Conservation (phyloP, 2,797 vertebrate genomes). For the Euthynnus affinis region DNA sequence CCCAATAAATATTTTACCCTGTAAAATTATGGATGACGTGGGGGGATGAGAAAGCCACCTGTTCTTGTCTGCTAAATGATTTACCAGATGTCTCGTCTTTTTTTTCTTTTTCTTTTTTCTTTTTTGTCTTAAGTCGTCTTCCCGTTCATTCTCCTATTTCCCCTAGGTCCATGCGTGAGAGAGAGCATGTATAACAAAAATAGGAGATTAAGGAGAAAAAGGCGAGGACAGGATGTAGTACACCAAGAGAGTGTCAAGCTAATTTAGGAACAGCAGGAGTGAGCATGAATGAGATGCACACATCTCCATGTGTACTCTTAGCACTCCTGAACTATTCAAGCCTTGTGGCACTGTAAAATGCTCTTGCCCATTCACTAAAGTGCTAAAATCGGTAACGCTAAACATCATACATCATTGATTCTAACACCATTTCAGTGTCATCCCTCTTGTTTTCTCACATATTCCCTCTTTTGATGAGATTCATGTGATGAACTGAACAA, state of each 20-base stretch:
- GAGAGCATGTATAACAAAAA: slow-evolving; percentile 20
- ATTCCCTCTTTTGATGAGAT: neutral
- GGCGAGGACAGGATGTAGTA: slow-evolving; percentile 12
- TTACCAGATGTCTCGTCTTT: slow-evolving; percentile 65
- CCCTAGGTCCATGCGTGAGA: slow-evolving; percentile 6
- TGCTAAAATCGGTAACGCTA: neutral
- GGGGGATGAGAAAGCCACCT: slow-evolving; percentile 69
- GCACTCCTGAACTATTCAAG: slow-evolving; percentile 1
- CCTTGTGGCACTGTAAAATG: slow-evolving; percentile 14
- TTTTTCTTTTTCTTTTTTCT: slow-evolving; percentile 46
- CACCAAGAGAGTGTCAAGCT: slow-evolving; percentile 4
- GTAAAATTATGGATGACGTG: slow-evolving; percentile 70
- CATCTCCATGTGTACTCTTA: neutral
- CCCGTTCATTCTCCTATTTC: slow-evolving; percentile 44
- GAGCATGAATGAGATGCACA: slow-evolving; percentile 28
- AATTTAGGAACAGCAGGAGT: slow-evolving; percentile 43
- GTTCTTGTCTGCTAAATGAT: slow-evolving; percentile 66
- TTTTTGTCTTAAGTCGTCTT: slow-evolving; percentile 33
- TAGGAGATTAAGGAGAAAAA: slow-evolving; percentile 17
- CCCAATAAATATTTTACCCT: slow-evolving; percentile 76
- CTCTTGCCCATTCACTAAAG: slow-evolving; percentile 10
- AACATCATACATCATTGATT: slow-evolving; percentile 40
- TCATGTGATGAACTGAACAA: neutral
- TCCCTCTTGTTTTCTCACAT: slow-evolving; percentile 15
- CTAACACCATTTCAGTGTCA: slow-evolving; percentile 5